Base-by-base conservation (phyloP, 2,113 vertebrate genomes). In the Pelecanoides urinatrix region DNA sequence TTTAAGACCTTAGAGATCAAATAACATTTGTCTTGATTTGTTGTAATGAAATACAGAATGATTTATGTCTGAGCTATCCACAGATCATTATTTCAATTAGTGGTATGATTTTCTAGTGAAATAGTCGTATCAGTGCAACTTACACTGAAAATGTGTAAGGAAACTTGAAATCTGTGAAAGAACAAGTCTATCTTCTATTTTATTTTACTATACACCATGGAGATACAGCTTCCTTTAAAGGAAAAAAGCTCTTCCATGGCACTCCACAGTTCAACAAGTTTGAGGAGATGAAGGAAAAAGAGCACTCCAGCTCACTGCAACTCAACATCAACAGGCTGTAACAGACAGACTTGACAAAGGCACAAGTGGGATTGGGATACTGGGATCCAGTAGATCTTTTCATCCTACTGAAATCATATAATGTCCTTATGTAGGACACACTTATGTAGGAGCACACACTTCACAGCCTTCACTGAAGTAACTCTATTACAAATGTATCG, bases 391-490 rank as follows among this genome's bases (percentile, higher is more conserved):
- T 3, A 29, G 3, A 29, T 23, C 16, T 52, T 88, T 68, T 52
- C 23, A 44, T 44, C 11, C 27, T 29, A 4, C 25, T 30, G 18
- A 4, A 53, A 23, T 34, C 11, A 23, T 13, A 6, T 1, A 22
- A 34, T 14, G 7, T 25, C 50, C 25, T 61, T 49, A 42, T 0
- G 0, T 65, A 19, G 52, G 55, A n/a, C 38, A n/a, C 10, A 32
- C 23, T 50, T 23, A 5, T 12, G 42, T 42, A 42, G 15, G 42
- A 42, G 42, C 16, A 42, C 42, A 42, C 42, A 6, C 53, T 58
- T 6, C 32, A 53, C 1, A 74, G 47, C 42, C 65, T 50, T 45
- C 38, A 44, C 38, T 66, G 17, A 36, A 62, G 52, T 2, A 66
- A 30, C 27, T 79, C 34, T 15, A 19, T 17, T 42, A 58, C 19